Base-by-base conservation (phyloP, 1,140 invertebrate species). In the Papilio polyxenes region DNA sequence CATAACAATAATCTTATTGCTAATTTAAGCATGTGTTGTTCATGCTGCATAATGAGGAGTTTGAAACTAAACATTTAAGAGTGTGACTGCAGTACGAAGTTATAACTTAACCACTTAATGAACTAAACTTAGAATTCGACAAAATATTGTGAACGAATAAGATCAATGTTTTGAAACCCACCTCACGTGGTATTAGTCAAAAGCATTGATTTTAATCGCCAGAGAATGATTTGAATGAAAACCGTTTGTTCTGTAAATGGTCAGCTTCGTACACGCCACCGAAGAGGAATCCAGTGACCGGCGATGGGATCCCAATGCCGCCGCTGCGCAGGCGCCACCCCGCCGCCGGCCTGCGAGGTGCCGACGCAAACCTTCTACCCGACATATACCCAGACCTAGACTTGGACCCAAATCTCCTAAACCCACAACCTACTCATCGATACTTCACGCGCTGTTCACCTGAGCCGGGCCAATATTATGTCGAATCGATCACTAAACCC, bases 261-360 rank as follows among this genome's bases (percentile, higher is more conserved):
- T 92, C 91, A 94, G 92, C 89, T 85, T 88, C 88, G 84, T 92
- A 91, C 90, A 87, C 87, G 86, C 93, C 92, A 89, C 93, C 93
- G 91, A 92, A 90, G 92, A 93, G 94, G 90, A 95, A 95, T 86
- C 94, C 94, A 81, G 94, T 95, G 86, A 95, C 94, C 79, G 94
- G 94, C 82, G 93, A 94, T 84, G 94, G 94, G 82, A 92, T 95
- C 83, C 79, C 81, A 81, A 84, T 94, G 87, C 89, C 91, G 84
- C 91, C 89, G 85, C 89, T 83, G 86, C 89, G 90, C 48, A 90
- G 94, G 83, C 90, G 92, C 84, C 91, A 93, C 83, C 91, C 92
- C 65, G 91, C 90, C 82, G 92, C 91, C 90, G 89, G 89, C 85
- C 89, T 88, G 87, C 91, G 94, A 95, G 94, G 94, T 95, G 94